These are phyloP conservation scores for Epinotia bilunana DNA, from an alignment of 2,888 invertebrate genomes.

Conservation along the genomic window DNA sequence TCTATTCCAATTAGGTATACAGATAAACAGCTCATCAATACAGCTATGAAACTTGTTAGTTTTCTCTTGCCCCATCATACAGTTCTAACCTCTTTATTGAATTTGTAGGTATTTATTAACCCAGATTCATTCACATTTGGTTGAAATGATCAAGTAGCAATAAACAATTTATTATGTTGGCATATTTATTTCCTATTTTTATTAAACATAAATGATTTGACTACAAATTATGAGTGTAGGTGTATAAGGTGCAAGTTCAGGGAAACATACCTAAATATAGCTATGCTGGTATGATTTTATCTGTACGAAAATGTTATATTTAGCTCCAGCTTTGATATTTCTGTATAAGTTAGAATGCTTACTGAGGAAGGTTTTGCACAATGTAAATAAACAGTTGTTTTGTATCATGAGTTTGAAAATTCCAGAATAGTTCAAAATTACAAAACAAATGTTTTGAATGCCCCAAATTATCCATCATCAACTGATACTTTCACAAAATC, in stretches of 20 bases:
- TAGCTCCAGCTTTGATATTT: background rate
- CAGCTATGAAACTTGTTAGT: conserved; percentile 17
- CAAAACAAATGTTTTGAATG: background rate
- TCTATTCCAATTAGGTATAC: conserved; percentile 10
- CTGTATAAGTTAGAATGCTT: background rate
- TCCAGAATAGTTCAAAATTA: background rate
- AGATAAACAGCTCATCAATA: background rate
- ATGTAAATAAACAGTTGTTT: background rate
- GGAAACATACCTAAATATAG: conserved; percentile 13
- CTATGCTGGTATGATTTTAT: background rate
- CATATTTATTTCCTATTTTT: conserved; percentile 12
- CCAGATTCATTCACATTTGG: background rate
- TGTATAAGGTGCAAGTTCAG: conserved; percentile 8
- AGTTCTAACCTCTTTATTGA: conserved; percentile 27
- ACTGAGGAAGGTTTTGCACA: background rate
- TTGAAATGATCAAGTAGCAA: background rate
- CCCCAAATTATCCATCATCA: background rate
- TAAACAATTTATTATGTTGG: conserved; percentile 4
- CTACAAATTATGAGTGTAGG: conserved; percentile 14
- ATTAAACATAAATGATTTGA: conserved; percentile 8
- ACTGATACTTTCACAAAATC: background rate
- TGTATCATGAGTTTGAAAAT: background rate
- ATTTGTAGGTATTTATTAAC: conserved; percentile 3
- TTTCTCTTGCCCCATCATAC: conserved; percentile 4
- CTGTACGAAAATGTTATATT: background rate